These are phyloP conservation scores for Macrosiphum euphorbiae DNA, from an alignment of 2,888 invertebrate species.

Conservation along the genomic window DNA sequence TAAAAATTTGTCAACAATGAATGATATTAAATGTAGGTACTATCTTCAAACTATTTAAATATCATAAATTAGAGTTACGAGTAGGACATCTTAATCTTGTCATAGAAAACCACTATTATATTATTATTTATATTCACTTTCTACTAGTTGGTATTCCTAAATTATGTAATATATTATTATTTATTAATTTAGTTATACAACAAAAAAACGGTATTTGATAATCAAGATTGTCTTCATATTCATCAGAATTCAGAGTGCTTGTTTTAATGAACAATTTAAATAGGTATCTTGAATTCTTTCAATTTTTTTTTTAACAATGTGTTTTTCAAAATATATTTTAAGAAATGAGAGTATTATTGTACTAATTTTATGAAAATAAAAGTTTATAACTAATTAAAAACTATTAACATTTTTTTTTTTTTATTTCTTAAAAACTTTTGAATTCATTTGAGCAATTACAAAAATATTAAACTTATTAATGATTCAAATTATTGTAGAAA, in stretches of 20 bases:
- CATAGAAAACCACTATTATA: neutral
- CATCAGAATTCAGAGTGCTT: neutral
- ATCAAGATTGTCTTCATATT: neutral
- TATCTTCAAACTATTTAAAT: slow-evolving; percentile 1
- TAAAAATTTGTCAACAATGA: slow-evolving; percentile 6
- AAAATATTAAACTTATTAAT: neutral
- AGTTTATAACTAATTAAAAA: neutral
- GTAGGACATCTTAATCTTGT: neutral
- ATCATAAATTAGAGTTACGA: neutral
- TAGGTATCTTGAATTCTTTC: neutral
- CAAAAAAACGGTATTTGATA: neutral
- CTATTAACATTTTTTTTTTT: neutral
- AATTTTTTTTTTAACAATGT: neutral
- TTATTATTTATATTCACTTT: neutral
- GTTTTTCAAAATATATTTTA: neutral
- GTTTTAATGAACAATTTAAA: neutral
- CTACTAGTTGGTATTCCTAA: neutral
- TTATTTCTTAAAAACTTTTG: neutral
- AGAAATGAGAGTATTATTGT: neutral
- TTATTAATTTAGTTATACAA: slow-evolving; percentile 8
- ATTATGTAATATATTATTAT: neutral
- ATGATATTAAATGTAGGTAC: neutral
- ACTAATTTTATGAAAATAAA: neutral
- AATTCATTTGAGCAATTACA: neutral
- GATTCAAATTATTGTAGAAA: neutral